Conservation (phyloP, 2,888 invertebrate genomes). For the Cheilosia grossa region DNA sequence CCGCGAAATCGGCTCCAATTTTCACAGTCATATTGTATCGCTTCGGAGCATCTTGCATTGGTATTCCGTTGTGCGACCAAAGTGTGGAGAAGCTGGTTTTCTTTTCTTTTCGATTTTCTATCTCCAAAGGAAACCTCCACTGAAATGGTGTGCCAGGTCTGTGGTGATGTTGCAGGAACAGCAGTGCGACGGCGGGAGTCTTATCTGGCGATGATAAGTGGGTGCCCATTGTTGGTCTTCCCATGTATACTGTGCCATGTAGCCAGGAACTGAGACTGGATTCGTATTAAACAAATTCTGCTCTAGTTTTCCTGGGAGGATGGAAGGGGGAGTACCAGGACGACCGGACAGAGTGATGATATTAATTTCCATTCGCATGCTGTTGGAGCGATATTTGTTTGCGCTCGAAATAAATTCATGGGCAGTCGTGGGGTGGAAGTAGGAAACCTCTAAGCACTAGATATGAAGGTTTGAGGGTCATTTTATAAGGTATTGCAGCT, state of each 20-base stretch:
- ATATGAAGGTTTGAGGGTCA: too few relatives aligned
- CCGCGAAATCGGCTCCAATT: constrained; percentile 72
- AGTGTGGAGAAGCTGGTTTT: constrained; percentile 31
- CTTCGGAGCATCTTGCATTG: constrained; percentile 57
- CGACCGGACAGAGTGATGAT: constrained; percentile 29
- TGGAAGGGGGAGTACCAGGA: not conserved
- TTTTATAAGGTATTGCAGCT: too few relatives aligned
- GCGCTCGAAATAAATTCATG: not conserved
- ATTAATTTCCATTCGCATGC: constrained; percentile 48
- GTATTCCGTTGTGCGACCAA: constrained; percentile 33
- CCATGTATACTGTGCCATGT: constrained; percentile 39
- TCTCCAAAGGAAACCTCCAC: constrained; percentile 31
- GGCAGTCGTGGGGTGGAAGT: not conserved
- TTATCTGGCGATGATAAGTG: constrained; percentile 72
- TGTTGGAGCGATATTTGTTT: constrained; percentile 30
- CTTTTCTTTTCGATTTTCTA: not conserved
- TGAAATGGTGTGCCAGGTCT: constrained; percentile 40
- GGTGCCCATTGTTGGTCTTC: constrained; percentile 71
- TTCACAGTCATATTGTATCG: constrained; percentile 70
- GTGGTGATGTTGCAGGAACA: constrained; percentile 38
- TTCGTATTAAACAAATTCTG: constrained; percentile 28
- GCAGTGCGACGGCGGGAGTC: constrained; percentile 31
- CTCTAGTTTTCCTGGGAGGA: constrained; percentile 37
- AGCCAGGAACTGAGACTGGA: constrained; percentile 41
- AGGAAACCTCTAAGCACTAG: not conserved